These are phyloP conservation scores for Falcunculus frontatus DNA, from an alignment of 2,113 vertebrate genomes.

Conservation along the genomic window DNA sequence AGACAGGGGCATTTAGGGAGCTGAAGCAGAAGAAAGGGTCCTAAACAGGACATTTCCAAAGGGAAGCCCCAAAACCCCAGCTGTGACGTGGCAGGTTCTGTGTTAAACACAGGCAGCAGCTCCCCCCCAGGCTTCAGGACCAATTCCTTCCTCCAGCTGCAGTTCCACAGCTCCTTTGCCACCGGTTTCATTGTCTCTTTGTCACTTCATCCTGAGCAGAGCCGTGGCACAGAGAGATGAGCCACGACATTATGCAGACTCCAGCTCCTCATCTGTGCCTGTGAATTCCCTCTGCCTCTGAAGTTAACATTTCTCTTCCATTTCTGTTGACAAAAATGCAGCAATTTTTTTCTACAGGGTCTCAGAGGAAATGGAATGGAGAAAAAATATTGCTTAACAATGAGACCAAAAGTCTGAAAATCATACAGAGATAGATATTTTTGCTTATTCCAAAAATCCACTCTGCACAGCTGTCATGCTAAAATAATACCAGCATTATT, in stretches of 20 bases:
- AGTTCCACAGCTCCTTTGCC: neutral
- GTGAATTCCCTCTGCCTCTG: neutral
- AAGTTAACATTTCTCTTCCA: constrained; percentile 17
- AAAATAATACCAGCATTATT: neutral
- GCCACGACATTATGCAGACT: neutral
- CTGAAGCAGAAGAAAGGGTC: neutral
- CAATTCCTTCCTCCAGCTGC: neutral
- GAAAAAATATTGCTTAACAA: neutral
- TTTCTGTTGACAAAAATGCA: constrained; percentile 6
- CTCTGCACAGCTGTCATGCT: neutral
- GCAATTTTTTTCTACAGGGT: neutral
- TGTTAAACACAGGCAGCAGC: neutral
- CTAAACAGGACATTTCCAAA: neutral
- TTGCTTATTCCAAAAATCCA: constrained; percentile 7
- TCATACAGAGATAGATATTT: neutral
- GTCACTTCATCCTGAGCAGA: neutral
- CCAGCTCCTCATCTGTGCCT: neutral
- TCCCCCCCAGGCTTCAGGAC: neutral
- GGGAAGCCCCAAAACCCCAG: neutral
- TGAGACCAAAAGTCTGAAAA: neutral
- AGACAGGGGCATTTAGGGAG: neutral
- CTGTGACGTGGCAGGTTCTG: rapidly evolving
- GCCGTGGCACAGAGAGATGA: neutral
- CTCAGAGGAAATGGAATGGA: constrained; percentile 13
- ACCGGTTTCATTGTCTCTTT: neutral